phyloP scores from a whole-genome alignment of 2,888 invertebrate genomes.

The Thysanoteuthis rhombus region DNA sequence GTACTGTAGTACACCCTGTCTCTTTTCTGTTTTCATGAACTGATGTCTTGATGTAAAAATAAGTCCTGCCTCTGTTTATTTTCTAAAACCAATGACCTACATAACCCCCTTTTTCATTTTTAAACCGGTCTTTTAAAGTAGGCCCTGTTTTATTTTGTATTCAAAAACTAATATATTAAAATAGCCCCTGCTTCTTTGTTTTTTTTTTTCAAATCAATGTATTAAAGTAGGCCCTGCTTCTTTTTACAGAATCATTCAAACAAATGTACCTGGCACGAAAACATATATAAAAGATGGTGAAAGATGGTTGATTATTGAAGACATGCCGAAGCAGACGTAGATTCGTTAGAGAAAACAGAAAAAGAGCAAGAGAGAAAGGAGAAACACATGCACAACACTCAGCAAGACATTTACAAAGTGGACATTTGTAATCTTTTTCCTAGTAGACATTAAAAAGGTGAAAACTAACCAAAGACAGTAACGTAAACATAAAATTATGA shows the following conservation, averaged over 20 bases:
- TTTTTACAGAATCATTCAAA: constrained; percentile 30
- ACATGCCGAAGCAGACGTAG: not conserved
- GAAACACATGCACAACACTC: not conserved
- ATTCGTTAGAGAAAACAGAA: not conserved
- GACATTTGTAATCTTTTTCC: not conserved
- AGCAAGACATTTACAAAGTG: not conserved
- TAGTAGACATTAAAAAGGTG: not conserved
- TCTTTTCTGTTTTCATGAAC: no score
- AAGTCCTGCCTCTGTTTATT: no score
- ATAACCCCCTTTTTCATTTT: no score
- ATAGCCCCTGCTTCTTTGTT: not conserved
- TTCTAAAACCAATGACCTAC: no score
- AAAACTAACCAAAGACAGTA: not conserved
- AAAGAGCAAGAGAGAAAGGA: not conserved
- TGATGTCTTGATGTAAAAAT: no score
- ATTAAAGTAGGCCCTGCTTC: constrained; percentile 21
- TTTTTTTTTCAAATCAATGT: not conserved
- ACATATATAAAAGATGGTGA: constrained; percentile 31
- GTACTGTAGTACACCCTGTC: no score
- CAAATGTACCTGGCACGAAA: constrained; percentile 28
- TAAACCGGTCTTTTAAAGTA: no score
- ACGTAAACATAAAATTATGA: not conserved
- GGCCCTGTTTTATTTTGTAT: no score
- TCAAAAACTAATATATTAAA: no score
- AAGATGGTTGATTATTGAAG: constrained; percentile 15